Conservation (phyloP, 2,113 vertebrate genomes). For the Sturnus vulgaris region DNA sequence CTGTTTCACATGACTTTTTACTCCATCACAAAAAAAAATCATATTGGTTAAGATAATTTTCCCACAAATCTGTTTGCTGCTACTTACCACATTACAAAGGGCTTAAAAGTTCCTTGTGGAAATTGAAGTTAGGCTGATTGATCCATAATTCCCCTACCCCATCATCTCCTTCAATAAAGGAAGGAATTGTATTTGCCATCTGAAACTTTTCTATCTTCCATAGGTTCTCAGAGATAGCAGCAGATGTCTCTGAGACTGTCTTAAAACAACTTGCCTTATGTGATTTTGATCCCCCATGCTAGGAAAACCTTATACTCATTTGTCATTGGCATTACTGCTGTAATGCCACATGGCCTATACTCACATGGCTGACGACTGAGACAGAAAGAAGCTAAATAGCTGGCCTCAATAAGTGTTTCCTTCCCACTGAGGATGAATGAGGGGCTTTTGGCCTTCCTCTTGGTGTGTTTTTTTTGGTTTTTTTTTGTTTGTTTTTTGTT, state of each 20-base stretch:
- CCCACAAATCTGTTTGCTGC: not conserved
- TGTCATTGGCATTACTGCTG: not conserved
- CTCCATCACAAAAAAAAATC: not conserved
- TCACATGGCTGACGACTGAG: not conserved
- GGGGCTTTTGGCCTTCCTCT: not conserved
- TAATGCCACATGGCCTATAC: not conserved
- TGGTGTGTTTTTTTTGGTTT: not conserved
- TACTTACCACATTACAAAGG: not conserved
- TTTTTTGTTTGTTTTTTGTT: too few species aligned
- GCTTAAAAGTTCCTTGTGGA: not conserved
- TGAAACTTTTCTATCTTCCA: not conserved
- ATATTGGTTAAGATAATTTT: not conserved
- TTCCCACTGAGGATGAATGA: slow-evolving; percentile 9
- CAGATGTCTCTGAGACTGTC: not conserved
- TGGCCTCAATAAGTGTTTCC: not conserved
- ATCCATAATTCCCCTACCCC: not conserved
- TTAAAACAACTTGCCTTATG: not conserved
- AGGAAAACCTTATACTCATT: not conserved
- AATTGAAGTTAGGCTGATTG: not conserved
- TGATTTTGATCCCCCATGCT: not conserved
- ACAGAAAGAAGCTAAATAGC: not conserved
- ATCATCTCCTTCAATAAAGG: not conserved
- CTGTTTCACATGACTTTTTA: not conserved
- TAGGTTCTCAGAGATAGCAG: not conserved
- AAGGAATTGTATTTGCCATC: not conserved